Base-by-base conservation (phyloP, 1,140 invertebrate genomes). In the Trissolcus basalis region DNA sequence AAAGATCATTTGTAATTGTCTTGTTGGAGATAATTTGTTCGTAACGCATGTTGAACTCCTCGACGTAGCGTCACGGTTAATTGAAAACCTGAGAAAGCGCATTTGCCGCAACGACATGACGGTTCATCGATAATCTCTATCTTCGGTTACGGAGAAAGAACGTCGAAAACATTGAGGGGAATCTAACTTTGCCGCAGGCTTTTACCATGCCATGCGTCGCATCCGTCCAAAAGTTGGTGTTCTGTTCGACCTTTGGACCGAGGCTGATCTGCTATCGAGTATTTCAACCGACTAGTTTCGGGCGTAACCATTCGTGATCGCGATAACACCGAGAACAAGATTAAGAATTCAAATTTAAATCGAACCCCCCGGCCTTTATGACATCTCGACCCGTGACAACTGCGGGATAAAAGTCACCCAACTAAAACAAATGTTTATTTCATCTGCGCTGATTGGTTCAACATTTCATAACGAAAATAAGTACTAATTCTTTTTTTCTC, bases 291-390 rank as follows among this genome's bases (percentile, higher is more conserved):
- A 83, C 82, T 77, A 83, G 81, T 76, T 79, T 77, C 81, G 81
- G 82, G 82, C 82, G 82, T 83, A 80, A 83, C 82, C 81, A 73
- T 77, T 44, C 80, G 78, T 70, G 79, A 81, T 67, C 55, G 60
- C 45, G 65, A 77, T 77, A 71, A 60, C 65, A 76, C 65, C 39
- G 47, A 32, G 58, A 51, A 74, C 58, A 65, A 14, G 61, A 74
- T 61, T 56, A 56, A 61, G 51, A 56, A 19, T 44, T 32, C 11
- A 54, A 60, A 56, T 74, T 67, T 61, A 19, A 60, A 61, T 61
- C 33, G 27, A 43, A 61, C 36, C 9, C 13, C 70, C 36, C 19
- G 19, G 33, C 54, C 55, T 70, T 73, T 65, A 73, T 45, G 60
- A 32, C 51, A 32, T 14, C 4, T 36, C 19, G 19, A 27, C 19